Base-by-base conservation (phyloP, 2,888 invertebrate species). In the Cheiracanthium punctorium region DNA sequence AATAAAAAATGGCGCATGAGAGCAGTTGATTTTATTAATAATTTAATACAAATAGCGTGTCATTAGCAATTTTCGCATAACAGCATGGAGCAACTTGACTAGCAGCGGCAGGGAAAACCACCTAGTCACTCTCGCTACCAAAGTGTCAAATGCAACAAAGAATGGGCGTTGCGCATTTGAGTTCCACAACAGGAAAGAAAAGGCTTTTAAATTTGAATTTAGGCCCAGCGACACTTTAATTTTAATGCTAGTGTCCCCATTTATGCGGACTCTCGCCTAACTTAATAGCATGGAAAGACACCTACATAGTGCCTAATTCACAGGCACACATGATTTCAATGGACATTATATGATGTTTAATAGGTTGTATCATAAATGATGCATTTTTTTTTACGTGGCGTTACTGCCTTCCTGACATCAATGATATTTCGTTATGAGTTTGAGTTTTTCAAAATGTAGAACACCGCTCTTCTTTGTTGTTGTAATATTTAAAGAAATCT, bases 201-300 rank as follows among this genome's bases (percentile, higher is more conserved):
- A 32, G 28, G 43, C 30, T 71, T 79, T 85, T 67, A 58, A 79
- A 74, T 80, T 85, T 79, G 37, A 74, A 85, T 79, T 85, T 85
- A 74, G 74, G 58, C 69, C 24, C 79, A 79, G 73, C 79, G 84
- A 85, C 84, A 85, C 69, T 85, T 82, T 64, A 70, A 74, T 80
- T 85, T 85, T 72, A 85, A 85, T 85, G 64, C 79, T 24, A 30
- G 67, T 85, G 84, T 73, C 79, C 79, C 58, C 8, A 5, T 58
- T 58, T 24, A 7, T 58, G n/a, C 4, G 58, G 58, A 24, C 58
- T 58, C 58, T 58, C 58, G 58, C 58, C 58, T 58, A 24, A 7
- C 24, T 24, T 58, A 58, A 58, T 58, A 12, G 17, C n/a, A 10
- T 17, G 20, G 24, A 1, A 17, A 58, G 58, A 58, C 58, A 58